phyloP scores from a whole-genome alignment of 2,797 vertebrate genomes.

The Anabas testudineus region DNA sequence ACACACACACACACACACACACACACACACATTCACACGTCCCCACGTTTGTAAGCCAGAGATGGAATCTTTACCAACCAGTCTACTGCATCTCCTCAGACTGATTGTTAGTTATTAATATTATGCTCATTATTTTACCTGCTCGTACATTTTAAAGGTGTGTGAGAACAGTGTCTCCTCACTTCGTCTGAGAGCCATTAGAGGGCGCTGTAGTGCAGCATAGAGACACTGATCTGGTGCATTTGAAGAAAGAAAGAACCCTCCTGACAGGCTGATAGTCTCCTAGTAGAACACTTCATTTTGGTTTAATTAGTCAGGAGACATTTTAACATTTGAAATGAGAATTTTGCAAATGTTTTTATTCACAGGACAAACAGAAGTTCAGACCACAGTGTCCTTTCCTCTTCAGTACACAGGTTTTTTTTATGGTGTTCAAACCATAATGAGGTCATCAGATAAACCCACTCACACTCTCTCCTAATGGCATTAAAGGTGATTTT shows the following conservation, averaged over 20 bases:
- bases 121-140: no score
- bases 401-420: not conserved
- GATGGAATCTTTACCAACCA: no score
- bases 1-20: no score
- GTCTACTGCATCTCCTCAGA: no score
- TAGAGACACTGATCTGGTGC: fast-evolving
- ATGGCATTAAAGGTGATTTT: not conserved
- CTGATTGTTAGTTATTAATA: no score
- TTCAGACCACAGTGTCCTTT: not conserved
- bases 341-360: constrained; percentile 3
- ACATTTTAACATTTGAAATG: no score
- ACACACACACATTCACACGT: no score
- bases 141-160: not conserved
- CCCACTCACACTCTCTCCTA: not conserved
- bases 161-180: not conserved
- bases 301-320: not conserved
- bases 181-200: not conserved
- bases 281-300: not conserved
- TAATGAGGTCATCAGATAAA: not conserved
- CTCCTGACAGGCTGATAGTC: not conserved
- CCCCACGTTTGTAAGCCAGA: not conserved
- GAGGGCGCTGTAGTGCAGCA: constrained; percentile 25
- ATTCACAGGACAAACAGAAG: constrained; percentile 1
- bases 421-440: constrained; percentile 8
- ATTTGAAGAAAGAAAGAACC: not conserved